Conservation (phyloP, 2,797 vertebrate genomes). For the Lepilemur septentrionalis region DNA sequence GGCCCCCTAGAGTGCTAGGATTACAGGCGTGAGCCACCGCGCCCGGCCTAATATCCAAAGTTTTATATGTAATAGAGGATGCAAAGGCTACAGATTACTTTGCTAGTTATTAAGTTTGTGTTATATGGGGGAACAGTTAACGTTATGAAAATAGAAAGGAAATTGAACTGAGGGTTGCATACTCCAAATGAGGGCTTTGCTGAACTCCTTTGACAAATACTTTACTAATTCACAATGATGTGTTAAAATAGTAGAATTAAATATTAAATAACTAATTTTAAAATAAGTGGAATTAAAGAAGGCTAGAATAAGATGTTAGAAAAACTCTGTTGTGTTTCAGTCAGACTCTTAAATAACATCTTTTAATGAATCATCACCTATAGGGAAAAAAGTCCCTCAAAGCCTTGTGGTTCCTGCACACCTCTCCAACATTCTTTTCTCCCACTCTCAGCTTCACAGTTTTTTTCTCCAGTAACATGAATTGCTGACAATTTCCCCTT, state of each 20-base stretch:
- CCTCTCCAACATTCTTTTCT: not conserved
- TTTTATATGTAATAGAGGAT: conserved; percentile 4
- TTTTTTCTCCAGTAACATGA: not conserved
- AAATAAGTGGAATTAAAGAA: conserved; percentile 17
- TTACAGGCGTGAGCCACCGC: too few species aligned
- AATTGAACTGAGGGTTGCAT: not conserved
- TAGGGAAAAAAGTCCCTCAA: not conserved
- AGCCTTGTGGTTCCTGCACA: not conserved
- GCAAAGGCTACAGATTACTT: conserved; percentile 8
- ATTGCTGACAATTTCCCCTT: not conserved
- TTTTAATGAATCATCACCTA: not conserved
- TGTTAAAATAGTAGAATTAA: not conserved
- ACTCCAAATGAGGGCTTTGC: not conserved
- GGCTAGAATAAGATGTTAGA: not conserved
- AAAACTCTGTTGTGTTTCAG: not conserved
- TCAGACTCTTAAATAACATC: not conserved
- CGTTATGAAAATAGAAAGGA: not conserved
- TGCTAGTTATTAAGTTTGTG: conserved; percentile 5
- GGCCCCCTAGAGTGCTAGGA: too few species aligned
- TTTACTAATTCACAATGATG: not conserved
- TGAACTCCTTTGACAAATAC: not conserved
- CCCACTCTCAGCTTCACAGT: not conserved
- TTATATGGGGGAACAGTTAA: not conserved
- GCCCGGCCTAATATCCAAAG: not conserved
- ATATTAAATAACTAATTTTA: not conserved